A percentile compares a stretch with the other conserved stretches of the same genome.
Evolutionary conservation across 2,113 vertebrate genomes (phyloP).

Genomic region (Pachycephala philippinensis): DNA sequence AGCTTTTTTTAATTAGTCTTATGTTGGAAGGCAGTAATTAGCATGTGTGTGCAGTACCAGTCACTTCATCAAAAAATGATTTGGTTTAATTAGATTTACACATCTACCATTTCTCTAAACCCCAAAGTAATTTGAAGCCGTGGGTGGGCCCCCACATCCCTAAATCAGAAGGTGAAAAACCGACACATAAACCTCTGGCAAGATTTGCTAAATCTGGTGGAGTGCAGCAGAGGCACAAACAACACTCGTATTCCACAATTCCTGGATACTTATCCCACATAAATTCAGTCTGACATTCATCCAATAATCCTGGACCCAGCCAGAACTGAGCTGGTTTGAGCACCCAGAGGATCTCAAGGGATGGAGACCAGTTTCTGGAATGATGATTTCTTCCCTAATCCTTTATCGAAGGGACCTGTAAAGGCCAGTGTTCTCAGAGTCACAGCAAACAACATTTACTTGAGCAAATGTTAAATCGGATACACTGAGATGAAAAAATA

Average conservation of each 20-base stretch:
- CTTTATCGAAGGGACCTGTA: not conserved
- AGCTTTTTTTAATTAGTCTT: not conserved
- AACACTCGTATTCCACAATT: accelerated
- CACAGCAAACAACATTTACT: not conserved
- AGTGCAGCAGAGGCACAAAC: not conserved
- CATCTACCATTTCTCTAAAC: not conserved
- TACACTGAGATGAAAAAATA: not conserved
- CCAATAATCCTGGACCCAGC: not conserved
- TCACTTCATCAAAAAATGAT: not conserved
- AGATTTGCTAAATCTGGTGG: not conserved
- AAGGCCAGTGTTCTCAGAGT: not conserved
- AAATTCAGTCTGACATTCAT: not conserved
- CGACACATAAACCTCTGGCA: accelerated
- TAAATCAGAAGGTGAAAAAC: not conserved
- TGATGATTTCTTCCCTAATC: not conserved
- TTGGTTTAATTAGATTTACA: not conserved
- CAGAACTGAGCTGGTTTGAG: not conserved
- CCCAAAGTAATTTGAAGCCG: not conserved
- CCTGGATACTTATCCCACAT: not conserved
- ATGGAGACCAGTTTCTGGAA: not conserved
- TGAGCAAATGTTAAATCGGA: not conserved
- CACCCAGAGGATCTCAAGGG: not conserved
- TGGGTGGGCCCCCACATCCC: not conserved
- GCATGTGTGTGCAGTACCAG: not conserved
- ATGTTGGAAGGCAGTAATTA: not conserved